phyloP scores from a whole-genome alignment of 1,140 invertebrate species.

The Zaprionus lachaisei region DNA sequence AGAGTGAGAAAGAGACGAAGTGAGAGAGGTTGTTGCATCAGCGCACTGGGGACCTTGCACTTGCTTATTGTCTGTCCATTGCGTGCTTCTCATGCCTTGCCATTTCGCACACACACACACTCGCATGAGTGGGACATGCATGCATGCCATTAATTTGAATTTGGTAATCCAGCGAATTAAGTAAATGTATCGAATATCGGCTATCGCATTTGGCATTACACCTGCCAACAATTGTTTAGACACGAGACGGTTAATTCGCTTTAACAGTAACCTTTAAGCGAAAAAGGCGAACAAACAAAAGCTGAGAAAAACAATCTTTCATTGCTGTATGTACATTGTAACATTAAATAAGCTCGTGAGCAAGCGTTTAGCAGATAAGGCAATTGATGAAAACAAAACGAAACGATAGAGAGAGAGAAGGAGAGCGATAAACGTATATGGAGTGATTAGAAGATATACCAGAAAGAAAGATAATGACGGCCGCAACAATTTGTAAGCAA shows the following conservation, averaged over 20 bases:
- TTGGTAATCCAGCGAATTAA: conserved; percentile 39
- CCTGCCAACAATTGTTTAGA: conserved; percentile 22
- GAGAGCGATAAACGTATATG: conserved; percentile 1
- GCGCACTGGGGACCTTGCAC: conserved; percentile 69
- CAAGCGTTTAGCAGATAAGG: conserved; percentile 41
- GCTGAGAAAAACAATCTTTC: not conserved
- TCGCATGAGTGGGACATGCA: not conserved
- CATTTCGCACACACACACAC: conserved; percentile 45
- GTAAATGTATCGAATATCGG: conserved; percentile 31
- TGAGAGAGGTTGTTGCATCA: conserved; percentile 6
- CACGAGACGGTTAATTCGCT: conserved; percentile 12
- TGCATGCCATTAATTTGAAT: conserved; percentile 8
- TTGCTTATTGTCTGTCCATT: conserved; percentile 47
- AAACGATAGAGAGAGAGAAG: not conserved
- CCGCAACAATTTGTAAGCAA: conserved; percentile 28
- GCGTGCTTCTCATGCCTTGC: conserved; percentile 45
- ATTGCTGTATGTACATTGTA: not conserved
- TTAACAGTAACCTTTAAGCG: conserved; percentile 35
- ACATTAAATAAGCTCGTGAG: conserved; percentile 40
- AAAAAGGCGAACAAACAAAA: conserved; percentile 25
- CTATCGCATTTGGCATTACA: conserved; percentile 20
- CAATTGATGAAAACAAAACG: conserved; percentile 35
- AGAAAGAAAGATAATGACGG: conserved; percentile 40
- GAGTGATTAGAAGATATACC: conserved; percentile 4
- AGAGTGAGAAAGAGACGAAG: conserved; percentile 6